Evolutionary conservation across 2,797 vertebrate genomes (phyloP).

Genomic region (Gymnoscopelus braueri): DNA sequence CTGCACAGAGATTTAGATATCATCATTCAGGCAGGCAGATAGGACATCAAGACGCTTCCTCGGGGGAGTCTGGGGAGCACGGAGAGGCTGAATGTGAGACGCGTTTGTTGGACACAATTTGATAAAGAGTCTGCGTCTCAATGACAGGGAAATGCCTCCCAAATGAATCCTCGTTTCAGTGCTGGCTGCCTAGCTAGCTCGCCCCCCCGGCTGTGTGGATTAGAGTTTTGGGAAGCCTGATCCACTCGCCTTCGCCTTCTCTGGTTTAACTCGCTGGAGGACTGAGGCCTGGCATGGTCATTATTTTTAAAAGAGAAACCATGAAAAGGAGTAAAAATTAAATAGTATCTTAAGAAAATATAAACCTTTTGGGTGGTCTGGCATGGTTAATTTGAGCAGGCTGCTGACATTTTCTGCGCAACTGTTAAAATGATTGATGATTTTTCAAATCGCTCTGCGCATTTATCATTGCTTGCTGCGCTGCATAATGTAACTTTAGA

Average conservation of each 20-base stretch:
- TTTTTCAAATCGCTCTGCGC: conserved; percentile 1
- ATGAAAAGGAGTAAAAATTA: background rate
- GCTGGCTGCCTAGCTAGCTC: conserved; percentile 12
- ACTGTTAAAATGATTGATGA: conserved; percentile 20
- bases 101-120: conserved; percentile 68
- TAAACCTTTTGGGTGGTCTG: conserved; percentile 1
- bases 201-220: conserved; percentile 35
- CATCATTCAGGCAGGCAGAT: conserved; percentile 79
- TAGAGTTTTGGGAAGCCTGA: conserved; percentile 36
- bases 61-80: conserved; percentile 58
- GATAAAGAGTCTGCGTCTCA: conserved; percentile 66
- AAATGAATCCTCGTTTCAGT: conserved; percentile 33
- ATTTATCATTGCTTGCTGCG: conserved; percentile 16
- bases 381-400: background rate
- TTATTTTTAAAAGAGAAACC: background rate
- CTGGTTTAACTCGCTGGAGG: conserved; percentile 33
- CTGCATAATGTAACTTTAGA: conserved; percentile 8
- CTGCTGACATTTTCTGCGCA: background rate
- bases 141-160: conserved; percentile 64
- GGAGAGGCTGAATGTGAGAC: conserved; percentile 63
- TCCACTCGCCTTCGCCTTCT: background rate
- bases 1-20: conserved; percentile 81
- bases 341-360: conserved; percentile 10
- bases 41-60: conserved; percentile 75
- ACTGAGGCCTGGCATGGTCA: conserved; percentile 10